A percentile compares a stretch with the other conserved stretches of the same genome.
Conservation (phyloP, 2,797 vertebrate genomes). For the Strix occidentalis region DNA sequence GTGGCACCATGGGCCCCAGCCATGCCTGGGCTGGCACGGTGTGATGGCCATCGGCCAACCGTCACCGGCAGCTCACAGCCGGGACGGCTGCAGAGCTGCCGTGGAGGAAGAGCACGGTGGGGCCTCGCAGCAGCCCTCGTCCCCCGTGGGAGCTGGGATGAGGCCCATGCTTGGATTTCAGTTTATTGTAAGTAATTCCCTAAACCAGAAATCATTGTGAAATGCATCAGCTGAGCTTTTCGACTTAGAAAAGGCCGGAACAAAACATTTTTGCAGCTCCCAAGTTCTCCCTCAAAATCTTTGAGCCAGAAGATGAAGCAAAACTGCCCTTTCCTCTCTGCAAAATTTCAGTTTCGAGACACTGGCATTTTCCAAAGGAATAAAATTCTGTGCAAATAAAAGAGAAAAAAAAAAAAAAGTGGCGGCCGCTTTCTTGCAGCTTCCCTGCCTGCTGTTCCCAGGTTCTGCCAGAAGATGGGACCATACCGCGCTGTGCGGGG, state of each 20-base stretch:
- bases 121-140: background rate
- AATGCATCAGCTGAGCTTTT: background rate
- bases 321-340: no score
- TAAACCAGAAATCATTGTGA: background rate
- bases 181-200: background rate
- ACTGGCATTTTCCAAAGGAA: fast-evolving
- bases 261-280: background rate
- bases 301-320: background rate
- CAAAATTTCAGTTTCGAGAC: background rate
- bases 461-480: background rate
- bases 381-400: fast-evolving
- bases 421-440: fast-evolving
- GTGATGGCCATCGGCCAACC: no score
- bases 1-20: no score
- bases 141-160: background rate
- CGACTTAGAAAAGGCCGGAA: background rate
- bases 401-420: fast-evolving
- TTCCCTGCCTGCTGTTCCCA: background rate
- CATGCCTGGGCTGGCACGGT: no score
- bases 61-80: background rate
- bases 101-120: background rate
- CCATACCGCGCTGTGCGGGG: background rate
- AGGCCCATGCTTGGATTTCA: fast-evolving
- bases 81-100: fast-evolving
- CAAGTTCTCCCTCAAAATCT: background rate